These are phyloP conservation scores for Celastrina argiolus DNA, from an alignment of 2,888 invertebrate genomes.

Conservation along the genomic window DNA sequence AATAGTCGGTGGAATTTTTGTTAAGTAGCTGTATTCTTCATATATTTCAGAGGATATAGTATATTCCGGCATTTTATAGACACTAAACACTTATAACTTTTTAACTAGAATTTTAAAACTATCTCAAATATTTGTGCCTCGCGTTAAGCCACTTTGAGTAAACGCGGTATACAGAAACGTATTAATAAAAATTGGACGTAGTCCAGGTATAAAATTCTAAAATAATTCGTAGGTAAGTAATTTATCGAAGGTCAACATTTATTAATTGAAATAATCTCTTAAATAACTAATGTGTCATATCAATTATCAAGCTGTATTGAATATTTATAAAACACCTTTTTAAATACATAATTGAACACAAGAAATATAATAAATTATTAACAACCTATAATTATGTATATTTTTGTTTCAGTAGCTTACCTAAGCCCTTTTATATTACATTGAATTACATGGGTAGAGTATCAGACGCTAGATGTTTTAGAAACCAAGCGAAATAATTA, in stretches of 20 bases:
- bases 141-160: neutral
- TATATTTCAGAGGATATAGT: conserved; percentile 87
- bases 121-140: neutral
- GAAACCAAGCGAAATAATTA: too few species aligned
- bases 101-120: neutral
- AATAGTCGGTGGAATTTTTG: conserved; percentile 60
- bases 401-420: too few species aligned
- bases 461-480: too few species aligned
- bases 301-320: too few species aligned
- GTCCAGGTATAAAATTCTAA: conserved; percentile 70
- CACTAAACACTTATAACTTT: neutral
- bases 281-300: too few species aligned
- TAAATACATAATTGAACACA: too few species aligned
- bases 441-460: too few species aligned
- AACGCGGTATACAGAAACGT: conserved; percentile 22
- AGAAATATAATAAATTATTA: too few species aligned
- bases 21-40: conserved; percentile 81
- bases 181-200: conserved; percentile 63
- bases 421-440: too few species aligned
- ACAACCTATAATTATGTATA: too few species aligned
- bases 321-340: too few species aligned
- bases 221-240: conserved; percentile 62
- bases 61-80: conserved; percentile 69
- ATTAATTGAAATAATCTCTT: conserved; percentile 35
- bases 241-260: conserved; percentile 53